Evolutionary conservation across 37 sponge, comb jelly and placozoan genomes (phyloP).

Genomic region (Cladorhizidae sp.): DNA sequence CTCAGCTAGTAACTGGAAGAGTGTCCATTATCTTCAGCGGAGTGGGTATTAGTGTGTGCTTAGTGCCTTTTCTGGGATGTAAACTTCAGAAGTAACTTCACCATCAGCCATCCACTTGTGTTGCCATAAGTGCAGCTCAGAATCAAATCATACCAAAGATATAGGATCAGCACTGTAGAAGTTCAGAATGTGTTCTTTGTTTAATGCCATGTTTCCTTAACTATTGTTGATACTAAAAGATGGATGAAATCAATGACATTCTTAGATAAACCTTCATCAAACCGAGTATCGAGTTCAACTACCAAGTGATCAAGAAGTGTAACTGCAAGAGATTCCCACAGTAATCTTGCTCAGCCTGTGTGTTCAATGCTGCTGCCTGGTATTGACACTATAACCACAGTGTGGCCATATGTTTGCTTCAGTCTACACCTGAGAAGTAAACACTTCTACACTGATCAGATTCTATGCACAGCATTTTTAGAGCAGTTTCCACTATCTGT

Average conservation of each 20-base stretch:
- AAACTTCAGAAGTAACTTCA: constrained; percentile 15
- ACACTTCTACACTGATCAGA: no score
- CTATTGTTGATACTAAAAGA: neutral
- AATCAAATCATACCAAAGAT: constrained; percentile 8
- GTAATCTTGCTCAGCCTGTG: no score
- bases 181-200: neutral
- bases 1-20: constrained; percentile 3
- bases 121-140: constrained; percentile 23
- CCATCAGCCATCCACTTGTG: constrained; percentile 20
- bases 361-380: no score
- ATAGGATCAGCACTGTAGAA: constrained; percentile 2
- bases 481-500: no score
- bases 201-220: neutral
- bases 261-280: constrained; percentile 11
- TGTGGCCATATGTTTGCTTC: no score
- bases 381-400: no score
- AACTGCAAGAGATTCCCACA: constrained; percentile 26
- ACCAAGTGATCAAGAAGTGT: constrained; percentile 38
- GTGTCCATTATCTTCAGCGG: constrained; percentile 40
- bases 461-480: no score
- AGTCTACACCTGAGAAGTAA: no score
- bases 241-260: constrained; percentile 17
- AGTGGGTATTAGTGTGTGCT: constrained; percentile 4
- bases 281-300: constrained; percentile 8
- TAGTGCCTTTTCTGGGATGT: constrained; percentile 32